Conservation (phyloP, 2,113 vertebrate genomes). For the Calypte anna region DNA sequence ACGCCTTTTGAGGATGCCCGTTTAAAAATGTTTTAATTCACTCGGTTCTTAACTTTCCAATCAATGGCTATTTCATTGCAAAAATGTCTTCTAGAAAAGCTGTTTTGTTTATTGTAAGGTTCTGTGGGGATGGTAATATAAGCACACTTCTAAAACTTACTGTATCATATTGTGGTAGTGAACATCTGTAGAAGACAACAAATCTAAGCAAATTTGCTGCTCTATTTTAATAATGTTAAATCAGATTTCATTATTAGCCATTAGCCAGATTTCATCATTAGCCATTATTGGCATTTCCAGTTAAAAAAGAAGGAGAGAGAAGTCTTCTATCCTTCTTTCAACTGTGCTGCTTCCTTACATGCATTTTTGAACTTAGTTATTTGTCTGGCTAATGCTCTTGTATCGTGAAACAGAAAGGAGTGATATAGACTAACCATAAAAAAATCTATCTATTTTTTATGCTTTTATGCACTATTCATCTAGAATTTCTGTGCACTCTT, state of each 20-base stretch:
- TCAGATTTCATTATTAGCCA: neutral
- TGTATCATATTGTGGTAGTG: neutral
- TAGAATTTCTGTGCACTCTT: neutral
- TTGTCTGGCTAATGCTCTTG: neutral
- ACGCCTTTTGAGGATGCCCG: neutral
- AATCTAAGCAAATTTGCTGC: neutral
- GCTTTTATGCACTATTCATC: neutral
- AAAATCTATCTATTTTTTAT: neutral
- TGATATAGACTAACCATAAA: neutral
- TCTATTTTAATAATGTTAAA: neutral
- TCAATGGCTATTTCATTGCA: neutral
- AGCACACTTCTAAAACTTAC: neutral
- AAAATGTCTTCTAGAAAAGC: neutral
- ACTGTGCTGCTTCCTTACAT: neutral
- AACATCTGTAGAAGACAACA: neutral
- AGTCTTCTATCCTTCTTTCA: neutral
- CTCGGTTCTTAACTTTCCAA: neutral
- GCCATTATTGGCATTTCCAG: neutral
- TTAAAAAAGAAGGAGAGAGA: neutral
- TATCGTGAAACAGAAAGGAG: neutral
- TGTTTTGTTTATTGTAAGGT: neutral
- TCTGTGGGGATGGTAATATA: neutral
- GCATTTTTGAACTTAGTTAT: neutral
- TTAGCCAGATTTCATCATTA: neutral
- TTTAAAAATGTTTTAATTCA: neutral